Conservation (phyloP, 2,888 invertebrate genomes). For the Leucophora obtusa region DNA sequence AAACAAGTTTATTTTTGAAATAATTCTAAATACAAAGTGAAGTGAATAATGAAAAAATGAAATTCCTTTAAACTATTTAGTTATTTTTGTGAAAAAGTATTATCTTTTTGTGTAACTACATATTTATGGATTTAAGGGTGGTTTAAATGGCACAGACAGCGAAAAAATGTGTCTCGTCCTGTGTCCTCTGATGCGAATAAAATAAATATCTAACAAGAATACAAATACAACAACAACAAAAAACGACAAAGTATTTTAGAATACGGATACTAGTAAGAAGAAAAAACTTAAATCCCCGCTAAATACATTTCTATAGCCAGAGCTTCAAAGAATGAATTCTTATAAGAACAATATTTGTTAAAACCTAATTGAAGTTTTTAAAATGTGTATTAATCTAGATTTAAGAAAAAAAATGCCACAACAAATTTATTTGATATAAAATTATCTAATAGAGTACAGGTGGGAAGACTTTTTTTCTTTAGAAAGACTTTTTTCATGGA, state of each 20-base stretch:
- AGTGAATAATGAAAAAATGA: neutral
- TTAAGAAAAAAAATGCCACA: too few relatives aligned
- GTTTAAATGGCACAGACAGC: conserved; percentile 40
- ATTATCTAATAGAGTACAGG: too few relatives aligned
- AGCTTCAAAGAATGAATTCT: neutral
- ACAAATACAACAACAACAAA: neutral
- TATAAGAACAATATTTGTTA: too few relatives aligned
- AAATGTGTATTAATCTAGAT: too few relatives aligned
- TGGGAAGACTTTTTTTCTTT: too few relatives aligned
- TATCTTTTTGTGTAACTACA: neutral
- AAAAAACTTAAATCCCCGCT: conserved; percentile 18
- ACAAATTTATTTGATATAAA: too few relatives aligned
- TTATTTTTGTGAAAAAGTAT: neutral
- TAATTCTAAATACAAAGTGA: neutral
- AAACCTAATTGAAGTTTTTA: too few relatives aligned
- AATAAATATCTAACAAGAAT: conserved; percentile 38
- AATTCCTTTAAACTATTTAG: conserved; percentile 10
- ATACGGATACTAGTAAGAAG: conserved; percentile 40
- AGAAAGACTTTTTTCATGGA: too few relatives aligned
- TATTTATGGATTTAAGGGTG: conserved; percentile 38
- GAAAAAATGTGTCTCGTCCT: conserved; percentile 44
- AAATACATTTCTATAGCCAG: conserved; percentile 1
- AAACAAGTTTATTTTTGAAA: neutral
- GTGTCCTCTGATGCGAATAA: conserved; percentile 43
- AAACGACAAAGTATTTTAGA: conserved; percentile 19